phyloP scores from a whole-genome alignment of 2,888 invertebrate genomes.

The Drosophila limbata region DNA sequence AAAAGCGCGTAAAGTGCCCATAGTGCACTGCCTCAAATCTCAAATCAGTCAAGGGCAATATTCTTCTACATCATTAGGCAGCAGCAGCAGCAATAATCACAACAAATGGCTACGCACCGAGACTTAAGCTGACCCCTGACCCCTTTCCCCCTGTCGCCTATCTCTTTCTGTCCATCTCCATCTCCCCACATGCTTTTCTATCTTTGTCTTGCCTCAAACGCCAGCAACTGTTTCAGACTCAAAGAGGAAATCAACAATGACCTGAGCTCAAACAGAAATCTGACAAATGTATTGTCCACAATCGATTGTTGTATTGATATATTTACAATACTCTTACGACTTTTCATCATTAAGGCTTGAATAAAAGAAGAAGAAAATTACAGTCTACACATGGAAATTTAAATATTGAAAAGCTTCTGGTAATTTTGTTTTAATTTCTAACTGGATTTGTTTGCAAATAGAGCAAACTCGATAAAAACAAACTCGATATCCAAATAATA shows the following conservation, averaged over 20 bases:
- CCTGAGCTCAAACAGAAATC: constrained; percentile 4
- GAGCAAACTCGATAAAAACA: too few species aligned
- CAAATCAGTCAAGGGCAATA: constrained; percentile 65
- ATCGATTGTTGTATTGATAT: background rate
- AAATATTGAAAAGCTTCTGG: background rate
- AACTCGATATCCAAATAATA: too few species aligned
- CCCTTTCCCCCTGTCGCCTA: too few species aligned
- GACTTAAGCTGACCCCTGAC: background rate
- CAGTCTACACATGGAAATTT: background rate
- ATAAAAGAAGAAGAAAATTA: background rate
- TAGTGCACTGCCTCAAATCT: constrained; percentile 13
- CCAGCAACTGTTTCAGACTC: background rate
- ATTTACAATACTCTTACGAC: background rate
- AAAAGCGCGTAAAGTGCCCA: background rate
- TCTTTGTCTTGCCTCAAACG: background rate
- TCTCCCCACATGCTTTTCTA: background rate
- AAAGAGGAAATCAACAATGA: constrained; percentile 3
- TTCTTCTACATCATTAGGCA: constrained; percentile 72
- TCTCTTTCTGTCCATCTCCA: background rate
- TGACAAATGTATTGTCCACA: background rate
- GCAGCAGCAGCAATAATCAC: constrained; percentile 24
- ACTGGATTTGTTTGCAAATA: background rate
- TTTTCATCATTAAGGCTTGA: background rate
- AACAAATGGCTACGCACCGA: constrained; percentile 1
- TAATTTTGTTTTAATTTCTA: background rate